Conservation (phyloP, 2,888 invertebrate species). For the Hypsopygia costalis region DNA sequence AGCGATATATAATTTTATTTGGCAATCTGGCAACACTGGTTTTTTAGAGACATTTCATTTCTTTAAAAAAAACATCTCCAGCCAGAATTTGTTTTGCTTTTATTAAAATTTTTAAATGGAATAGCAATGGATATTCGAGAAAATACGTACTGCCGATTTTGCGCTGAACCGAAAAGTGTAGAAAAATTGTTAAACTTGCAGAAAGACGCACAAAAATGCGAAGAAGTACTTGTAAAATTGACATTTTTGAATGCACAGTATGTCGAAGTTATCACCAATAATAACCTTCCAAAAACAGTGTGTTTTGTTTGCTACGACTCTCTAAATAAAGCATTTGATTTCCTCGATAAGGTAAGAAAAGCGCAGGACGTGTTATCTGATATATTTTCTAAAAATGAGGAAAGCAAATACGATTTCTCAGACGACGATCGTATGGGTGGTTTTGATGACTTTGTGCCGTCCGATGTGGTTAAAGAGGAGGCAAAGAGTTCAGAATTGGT, state of each 20-base stretch:
- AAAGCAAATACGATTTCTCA: constrained; percentile 33
- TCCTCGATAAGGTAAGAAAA: constrained; percentile 46
- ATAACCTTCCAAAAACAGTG: constrained; percentile 53
- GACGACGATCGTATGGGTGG: constrained; percentile 44
- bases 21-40: too few species aligned
- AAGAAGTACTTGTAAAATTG: constrained; percentile 46
- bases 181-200: constrained; percentile 50
- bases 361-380: constrained; percentile 44
- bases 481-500: constrained; percentile 2
- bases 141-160: constrained; percentile 55
- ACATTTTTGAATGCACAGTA: constrained; percentile 58
- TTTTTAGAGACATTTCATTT: too few species aligned
- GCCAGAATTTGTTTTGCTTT: too few species aligned
- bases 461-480: constrained; percentile 33
- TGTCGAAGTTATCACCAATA: constrained; percentile 46
- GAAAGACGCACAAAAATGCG: constrained; percentile 36
- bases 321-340: constrained; percentile 56
- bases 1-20: too few species aligned
- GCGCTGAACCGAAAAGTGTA: constrained; percentile 48
- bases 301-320: constrained; percentile 61
- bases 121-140: constrained; percentile 36
- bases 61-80: too few species aligned
- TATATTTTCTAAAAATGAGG: constrained; percentile 31
- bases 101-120: constrained; percentile 6
- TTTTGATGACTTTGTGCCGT: constrained; percentile 44